Evolutionary conservation across 2,888 invertebrate genomes (phyloP).

Genomic region (Aporophyla lueneburgensis): DNA sequence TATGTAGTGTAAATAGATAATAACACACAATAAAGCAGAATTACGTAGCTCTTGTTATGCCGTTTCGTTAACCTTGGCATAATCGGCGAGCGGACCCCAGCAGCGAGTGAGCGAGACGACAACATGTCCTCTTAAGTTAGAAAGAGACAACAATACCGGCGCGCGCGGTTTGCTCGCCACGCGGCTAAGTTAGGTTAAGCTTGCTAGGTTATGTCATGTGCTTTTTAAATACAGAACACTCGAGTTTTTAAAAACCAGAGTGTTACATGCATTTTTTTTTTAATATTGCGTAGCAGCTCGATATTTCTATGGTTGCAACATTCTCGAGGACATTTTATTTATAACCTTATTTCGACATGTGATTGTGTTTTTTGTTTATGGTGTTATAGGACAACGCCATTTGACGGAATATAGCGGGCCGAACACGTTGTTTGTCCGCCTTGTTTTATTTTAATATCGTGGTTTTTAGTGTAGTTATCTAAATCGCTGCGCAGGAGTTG

Average conservation of each 20-base stretch:
- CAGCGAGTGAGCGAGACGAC: conserved; percentile 47
- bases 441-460: background rate
- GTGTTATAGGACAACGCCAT: conserved; percentile 43
- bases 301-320: conserved; percentile 37
- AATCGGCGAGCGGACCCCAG: conserved; percentile 55
- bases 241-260: conserved; percentile 23
- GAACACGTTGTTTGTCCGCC: conserved; percentile 42
- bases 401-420: conserved; percentile 24
- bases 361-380: conserved; percentile 54
- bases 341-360: conserved; percentile 52
- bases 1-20: background rate
- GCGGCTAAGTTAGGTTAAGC: conserved; percentile 68
- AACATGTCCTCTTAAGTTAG: conserved; percentile 36
- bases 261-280: conserved; percentile 16
- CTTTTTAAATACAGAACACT: conserved; percentile 33
- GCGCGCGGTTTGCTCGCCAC: conserved; percentile 80
- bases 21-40: conserved; percentile 15
- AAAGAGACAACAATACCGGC: conserved; percentile 75
- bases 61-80: conserved; percentile 61
- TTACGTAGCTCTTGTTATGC: conserved; percentile 44
- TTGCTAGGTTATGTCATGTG: conserved; percentile 80
- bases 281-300: background rate
- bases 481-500: conserved; percentile 12
- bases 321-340: conserved; percentile 29
- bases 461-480: background rate